Base-by-base conservation (phyloP, 2,797 vertebrate species). In the Acrossocheilus fasciatus region DNA sequence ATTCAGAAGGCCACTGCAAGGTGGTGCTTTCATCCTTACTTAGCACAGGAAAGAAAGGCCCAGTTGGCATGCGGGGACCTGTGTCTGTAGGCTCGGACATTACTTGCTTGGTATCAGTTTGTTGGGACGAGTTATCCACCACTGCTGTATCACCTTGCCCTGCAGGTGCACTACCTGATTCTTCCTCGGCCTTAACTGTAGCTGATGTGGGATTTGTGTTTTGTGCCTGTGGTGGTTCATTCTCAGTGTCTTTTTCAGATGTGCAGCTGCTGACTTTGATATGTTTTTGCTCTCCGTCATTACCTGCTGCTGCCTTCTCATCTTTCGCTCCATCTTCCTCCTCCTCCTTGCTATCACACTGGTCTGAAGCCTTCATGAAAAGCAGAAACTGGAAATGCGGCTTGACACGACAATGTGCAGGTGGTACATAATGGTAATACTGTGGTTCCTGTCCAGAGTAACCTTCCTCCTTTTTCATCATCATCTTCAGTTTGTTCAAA, bases 1-100 rank as follows among this genome's bases (percentile, higher is more conserved):
- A 96, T 93, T 99, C 98, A 0, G 98, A 98, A 59, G 98, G 98
- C 98, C 98, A 99, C 94, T 99, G 98, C 87, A 99, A 95, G 0
- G 97, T 97, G 0, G 98, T 99, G 93, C 96, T 98, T 92, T 99
- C 98, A 0, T 99, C 98, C 94, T 98, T 99, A 92, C 98, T 98
- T 85, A 99, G 91, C 81, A 99, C 98, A 0, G 97, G 96, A 59
- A 99, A 98, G 91, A 99, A 99, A 1, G 98, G 98, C 64, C 97
- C 97, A 0, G 95, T 96, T 0, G 95, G 96, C 26, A 97, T 94
- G 89, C 97, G 98, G 68, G 98, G 97, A 86, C 97, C 97, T 20
- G 93, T 92, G 23, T 94, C 91, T 86, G 57, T 47, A 79, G 89
- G 90, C 70, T 96, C 96, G 17, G 54, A 20, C 30, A 81, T 45